phyloP scores from a whole-genome alignment of 2,888 invertebrate genomes.

The Luperina testacea region DNA sequence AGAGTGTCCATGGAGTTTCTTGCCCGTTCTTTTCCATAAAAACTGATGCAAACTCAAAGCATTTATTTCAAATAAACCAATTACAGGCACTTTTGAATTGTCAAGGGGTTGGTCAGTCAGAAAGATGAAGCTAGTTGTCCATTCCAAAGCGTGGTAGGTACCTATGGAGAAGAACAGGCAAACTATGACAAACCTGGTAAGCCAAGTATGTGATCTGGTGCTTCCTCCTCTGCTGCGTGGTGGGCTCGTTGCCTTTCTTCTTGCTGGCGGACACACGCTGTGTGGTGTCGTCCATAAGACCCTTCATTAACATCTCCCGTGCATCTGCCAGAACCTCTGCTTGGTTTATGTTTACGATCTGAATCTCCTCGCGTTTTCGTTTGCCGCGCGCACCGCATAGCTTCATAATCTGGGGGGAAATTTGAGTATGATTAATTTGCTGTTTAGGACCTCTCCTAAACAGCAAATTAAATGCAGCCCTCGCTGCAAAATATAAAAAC shows the following conservation, averaged over 20 bases:
- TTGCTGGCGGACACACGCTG: slow-evolving; percentile 87
- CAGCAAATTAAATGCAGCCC: too few species aligned
- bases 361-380: slow-evolving; percentile 91
- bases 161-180: too few species aligned
- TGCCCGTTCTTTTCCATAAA: too few species aligned
- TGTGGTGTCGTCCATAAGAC: slow-evolving; percentile 93
- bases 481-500: not conserved
- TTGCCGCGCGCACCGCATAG: slow-evolving; percentile 92
- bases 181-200: slow-evolving; percentile 89
- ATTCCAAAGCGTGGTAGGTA: too few species aligned
- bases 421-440: not conserved
- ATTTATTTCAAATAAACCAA: too few species aligned
- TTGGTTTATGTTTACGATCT: slow-evolving; percentile 95
- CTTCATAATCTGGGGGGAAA: slow-evolving; percentile 89
- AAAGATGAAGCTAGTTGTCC: too few species aligned
- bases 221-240: slow-evolving; percentile 94
- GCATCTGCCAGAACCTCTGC: slow-evolving; percentile 94
- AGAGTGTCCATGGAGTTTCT: too few species aligned
- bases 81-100: too few species aligned
- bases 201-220: slow-evolving; percentile 99
- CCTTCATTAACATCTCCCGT: slow-evolving; percentile 95
- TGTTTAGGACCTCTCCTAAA: too few species aligned
- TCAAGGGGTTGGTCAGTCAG: too few species aligned
- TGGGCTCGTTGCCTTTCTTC: slow-evolving; percentile 91
- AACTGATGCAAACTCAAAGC: too few species aligned